phyloP scores from a whole-genome alignment of 2,888 invertebrate species.

The Coleophora deauratella region DNA sequence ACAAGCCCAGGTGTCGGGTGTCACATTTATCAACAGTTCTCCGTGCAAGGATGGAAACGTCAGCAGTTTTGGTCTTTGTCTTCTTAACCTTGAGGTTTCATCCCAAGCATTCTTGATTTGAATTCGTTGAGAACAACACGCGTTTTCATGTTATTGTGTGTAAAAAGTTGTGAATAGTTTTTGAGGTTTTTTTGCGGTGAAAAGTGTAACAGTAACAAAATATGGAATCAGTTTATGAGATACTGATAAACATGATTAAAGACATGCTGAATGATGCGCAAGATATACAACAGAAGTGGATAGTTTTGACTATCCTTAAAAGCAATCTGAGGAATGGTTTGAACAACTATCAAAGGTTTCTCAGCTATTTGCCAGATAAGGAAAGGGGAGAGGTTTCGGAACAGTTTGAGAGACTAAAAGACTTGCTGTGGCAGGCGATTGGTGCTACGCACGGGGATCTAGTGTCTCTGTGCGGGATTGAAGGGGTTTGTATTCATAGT shows the following conservation, averaged over 20 bases:
- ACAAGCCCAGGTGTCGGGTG: constrained; percentile 38
- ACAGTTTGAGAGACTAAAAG: constrained; percentile 41
- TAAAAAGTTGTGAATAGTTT: no score
- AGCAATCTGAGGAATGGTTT: constrained; percentile 36
- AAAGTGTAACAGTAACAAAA: no score
- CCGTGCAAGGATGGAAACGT: constrained; percentile 30
- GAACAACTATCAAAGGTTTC: constrained; percentile 32
- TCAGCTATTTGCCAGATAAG: constrained; percentile 16
- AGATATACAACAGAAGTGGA: constrained; percentile 42
- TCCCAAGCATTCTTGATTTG: no score
- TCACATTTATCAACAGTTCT: constrained; percentile 45
- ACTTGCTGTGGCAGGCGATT: constrained; percentile 45
- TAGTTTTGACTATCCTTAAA: constrained; percentile 44
- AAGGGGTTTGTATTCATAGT: constrained; percentile 21
- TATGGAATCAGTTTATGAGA: constrained; percentile 2
- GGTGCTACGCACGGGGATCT: constrained; percentile 50
- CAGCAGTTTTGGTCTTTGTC: constrained; percentile 22
- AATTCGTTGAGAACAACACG: no score
- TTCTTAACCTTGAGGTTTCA: not conserved
- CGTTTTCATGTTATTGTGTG: not conserved
- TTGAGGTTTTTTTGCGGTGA: no score
- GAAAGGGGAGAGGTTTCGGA: constrained; percentile 24
- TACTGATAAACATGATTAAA: constrained; percentile 28
- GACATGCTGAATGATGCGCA: constrained; percentile 25
- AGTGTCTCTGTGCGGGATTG: constrained; percentile 17